phyloP scores from a whole-genome alignment of 2,888 invertebrate genomes.

The Xylota segnis region DNA sequence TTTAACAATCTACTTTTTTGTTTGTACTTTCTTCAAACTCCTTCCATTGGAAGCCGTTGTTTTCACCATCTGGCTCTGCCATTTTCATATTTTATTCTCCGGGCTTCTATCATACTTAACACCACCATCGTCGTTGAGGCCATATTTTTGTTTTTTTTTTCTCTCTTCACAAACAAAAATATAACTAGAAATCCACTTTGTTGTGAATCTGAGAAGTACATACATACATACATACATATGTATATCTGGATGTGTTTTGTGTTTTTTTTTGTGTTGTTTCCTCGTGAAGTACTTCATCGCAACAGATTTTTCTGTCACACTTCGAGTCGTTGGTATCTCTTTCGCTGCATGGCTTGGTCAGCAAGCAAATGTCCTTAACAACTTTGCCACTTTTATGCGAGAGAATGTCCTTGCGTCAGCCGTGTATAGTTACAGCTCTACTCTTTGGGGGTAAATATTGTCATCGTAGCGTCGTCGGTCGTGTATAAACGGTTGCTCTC shows the following conservation, averaged over 20 bases:
- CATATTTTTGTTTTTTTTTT: no score
- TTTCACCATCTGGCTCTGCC: slow-evolving; percentile 64
- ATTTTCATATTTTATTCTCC: slow-evolving; percentile 65
- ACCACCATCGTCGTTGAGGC: slow-evolving; percentile 41
- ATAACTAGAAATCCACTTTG: slow-evolving; percentile 62
- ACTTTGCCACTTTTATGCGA: slow-evolving; percentile 63
- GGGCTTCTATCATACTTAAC: slow-evolving; percentile 71
- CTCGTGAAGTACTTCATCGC: slow-evolving; percentile 68
- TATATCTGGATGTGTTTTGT: slow-evolving; percentile 37
- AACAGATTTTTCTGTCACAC: slow-evolving; percentile 75
- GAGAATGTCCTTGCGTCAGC: slow-evolving; percentile 37
- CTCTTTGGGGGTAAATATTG: slow-evolving; percentile 61
- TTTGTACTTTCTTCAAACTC: not conserved
- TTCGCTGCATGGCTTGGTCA: slow-evolving; percentile 52
- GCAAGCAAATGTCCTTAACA: slow-evolving; percentile 72
- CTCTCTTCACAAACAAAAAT: slow-evolving; percentile 7
- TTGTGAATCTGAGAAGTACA: slow-evolving; percentile 57
- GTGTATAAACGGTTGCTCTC: slow-evolving; percentile 70
- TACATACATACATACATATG: no score
- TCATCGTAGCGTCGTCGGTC: slow-evolving; percentile 70
- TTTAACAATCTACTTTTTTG: slow-evolving; percentile 24
- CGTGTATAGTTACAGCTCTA: slow-evolving; percentile 63
- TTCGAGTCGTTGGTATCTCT: slow-evolving; percentile 46
- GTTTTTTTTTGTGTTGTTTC: slow-evolving; percentile 4
- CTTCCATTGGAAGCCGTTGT: slow-evolving; percentile 41